phyloP scores from a whole-genome alignment of 2,888 invertebrate genomes.

The Trachelus stipa region DNA sequence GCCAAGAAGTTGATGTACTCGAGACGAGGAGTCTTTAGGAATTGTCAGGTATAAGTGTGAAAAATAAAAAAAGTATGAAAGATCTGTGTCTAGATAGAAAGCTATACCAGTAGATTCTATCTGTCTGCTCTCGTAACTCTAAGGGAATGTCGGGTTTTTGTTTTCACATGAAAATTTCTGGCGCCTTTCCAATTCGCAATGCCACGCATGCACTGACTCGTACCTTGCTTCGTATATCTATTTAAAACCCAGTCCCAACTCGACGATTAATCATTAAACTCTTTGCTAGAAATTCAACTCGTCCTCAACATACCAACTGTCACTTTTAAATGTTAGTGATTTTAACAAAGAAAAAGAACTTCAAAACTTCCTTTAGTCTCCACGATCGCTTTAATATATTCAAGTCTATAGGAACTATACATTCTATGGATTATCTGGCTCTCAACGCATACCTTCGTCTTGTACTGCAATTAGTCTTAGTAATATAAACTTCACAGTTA shows the following conservation, averaged over 20 bases:
- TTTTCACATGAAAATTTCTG: constrained; percentile 36
- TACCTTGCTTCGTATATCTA: constrained; percentile 48
- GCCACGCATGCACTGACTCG: constrained; percentile 39
- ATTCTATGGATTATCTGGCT: neutral
- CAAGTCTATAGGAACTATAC: neutral
- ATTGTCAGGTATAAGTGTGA: neutral
- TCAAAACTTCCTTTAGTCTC: neutral
- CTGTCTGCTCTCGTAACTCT: neutral
- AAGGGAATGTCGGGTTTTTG: constrained; percentile 3
- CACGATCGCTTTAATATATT: neutral
- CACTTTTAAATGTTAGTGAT: neutral
- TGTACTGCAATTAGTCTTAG: neutral
- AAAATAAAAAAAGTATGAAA: neutral
- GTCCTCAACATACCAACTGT: neutral
- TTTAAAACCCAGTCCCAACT: constrained; percentile 48
- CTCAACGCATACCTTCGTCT: neutral
- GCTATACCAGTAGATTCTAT: neutral
- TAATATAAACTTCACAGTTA: neutral
- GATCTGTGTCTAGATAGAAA: neutral
- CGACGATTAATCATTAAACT: constrained; percentile 49
- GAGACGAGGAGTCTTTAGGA: neutral
- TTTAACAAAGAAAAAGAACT: neutral
- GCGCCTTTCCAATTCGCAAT: constrained; percentile 45
- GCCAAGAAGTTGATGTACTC: neutral
- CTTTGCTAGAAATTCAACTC: constrained; percentile 1